Evolutionary conservation across 2,113 vertebrate species (phyloP).

Genomic region (Nibea albiflora): DNA sequence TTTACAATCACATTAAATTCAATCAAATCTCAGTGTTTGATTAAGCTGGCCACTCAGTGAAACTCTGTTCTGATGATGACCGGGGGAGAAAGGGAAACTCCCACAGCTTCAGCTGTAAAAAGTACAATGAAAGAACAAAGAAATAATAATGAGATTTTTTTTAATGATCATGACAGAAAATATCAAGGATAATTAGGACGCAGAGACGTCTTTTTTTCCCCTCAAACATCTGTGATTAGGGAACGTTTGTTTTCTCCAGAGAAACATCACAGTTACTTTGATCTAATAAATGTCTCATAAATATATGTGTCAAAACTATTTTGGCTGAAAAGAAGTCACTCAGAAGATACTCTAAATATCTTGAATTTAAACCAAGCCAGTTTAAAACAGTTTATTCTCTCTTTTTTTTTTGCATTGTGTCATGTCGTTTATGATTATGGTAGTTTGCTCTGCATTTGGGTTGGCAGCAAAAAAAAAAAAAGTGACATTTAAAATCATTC

Average conservation of each 20-base stretch:
- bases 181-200: not conserved
- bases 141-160: not conserved
- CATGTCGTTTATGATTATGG: not conserved
- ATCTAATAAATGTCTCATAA: not conserved
- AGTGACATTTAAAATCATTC: not conserved
- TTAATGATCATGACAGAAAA: not conserved
- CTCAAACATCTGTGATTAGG: not conserved
- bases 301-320: not conserved
- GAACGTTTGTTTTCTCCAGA: not conserved
- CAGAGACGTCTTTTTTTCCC: not conserved
- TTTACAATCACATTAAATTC: slow-evolving; percentile 37
- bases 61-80: not conserved
- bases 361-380: not conserved
- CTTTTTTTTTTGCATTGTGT: not conserved
- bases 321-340: not conserved
- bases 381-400: not conserved
- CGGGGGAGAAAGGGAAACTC: not conserved
- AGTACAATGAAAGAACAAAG: not conserved
- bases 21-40: slow-evolving; percentile 33
- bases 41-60: slow-evolving; percentile 4
- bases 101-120: not conserved
- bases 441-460: not conserved
- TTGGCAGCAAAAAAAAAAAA: not conserved
- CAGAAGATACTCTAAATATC: not conserved
- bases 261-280: not conserved